Evolutionary conservation across 2,113 vertebrate genomes (phyloP), one percentile per base, ranked within the genome.

Genomic region (Smithornis capensis): DNA sequence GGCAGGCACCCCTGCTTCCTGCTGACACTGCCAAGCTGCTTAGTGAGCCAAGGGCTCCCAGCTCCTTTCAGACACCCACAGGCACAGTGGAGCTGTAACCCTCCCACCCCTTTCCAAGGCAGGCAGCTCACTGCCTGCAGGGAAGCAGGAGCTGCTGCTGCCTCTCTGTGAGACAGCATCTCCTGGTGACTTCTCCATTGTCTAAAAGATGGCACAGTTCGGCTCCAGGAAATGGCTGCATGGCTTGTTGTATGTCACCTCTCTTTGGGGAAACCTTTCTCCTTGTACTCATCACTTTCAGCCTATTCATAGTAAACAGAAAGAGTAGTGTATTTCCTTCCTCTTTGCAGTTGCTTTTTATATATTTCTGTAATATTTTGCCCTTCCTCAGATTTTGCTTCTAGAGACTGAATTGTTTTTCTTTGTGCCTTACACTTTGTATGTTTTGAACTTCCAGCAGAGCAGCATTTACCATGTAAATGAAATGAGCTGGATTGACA

Each of bases 311-410:
- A 77, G 60, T 86, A 89, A 94, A 87, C 83, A 91, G 86, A 80
- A 94, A 95, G 69, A 91, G 67, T 23, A 60, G 55, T 57, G 93
- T 70, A 52, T 81, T 95, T 97, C 86, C 94, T 94, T 96, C 90
- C 83, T 93, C 69, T 83, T 87, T 53, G 83, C 88, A 63, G 68
- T 80, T 90, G 49, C 56, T 92, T 94, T 96, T 89, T 77, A 50
- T 80, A 12, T 86, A 59, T 83, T 90, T 63, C 53, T 88, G 87
- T 18, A n/a, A n/a, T 88, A 7, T 83, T 93, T 92, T 83, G 21
- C 38, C 24, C 70, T 42, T 74, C 14, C 59, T 81, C 76, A 64
- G 60, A 91, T 24, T 81, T 90, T 2, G 2, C 28, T 91, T 92
- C 31, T 90, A 28, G 35, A 74, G 52, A 83, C 17, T 70, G 59